Evolutionary conservation across 2,797 vertebrate species (phyloP).

Genomic region (Gymnocypris eckloni): DNA sequence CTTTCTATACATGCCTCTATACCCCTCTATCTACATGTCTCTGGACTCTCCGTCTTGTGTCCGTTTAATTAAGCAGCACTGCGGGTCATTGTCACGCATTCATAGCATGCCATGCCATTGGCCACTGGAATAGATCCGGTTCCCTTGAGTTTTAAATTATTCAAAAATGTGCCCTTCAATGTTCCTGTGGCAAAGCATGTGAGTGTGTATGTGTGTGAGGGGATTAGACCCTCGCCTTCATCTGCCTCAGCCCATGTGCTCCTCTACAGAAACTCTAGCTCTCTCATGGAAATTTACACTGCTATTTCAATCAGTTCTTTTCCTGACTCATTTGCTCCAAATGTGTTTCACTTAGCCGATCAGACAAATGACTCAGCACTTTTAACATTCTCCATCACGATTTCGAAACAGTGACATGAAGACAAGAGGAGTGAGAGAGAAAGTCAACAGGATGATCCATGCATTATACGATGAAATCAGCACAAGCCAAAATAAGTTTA

Average conservation of each 20-base stretch:
- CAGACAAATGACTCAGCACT: constrained; percentile 48
- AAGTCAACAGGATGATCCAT: constrained; percentile 8
- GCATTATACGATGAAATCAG: not conserved
- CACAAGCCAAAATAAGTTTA: not conserved
- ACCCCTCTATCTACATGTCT: no score
- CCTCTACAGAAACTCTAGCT: constrained; percentile 10
- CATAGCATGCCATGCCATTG: no score
- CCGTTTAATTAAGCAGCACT: no score
- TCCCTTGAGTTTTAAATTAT: no score
- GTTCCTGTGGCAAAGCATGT: constrained; percentile 69
- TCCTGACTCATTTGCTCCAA: constrained; percentile 49
- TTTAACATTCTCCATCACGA: constrained; percentile 45
- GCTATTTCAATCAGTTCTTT: constrained; percentile 43
- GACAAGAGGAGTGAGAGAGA: constrained; percentile 8
- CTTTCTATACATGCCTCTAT: constrained; percentile 34
- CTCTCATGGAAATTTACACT: constrained; percentile 39
- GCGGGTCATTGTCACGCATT: no score
- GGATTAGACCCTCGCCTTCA: constrained; percentile 58
- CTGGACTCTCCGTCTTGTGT: no score
- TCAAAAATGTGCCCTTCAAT: constrained; percentile 16
- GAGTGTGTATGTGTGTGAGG: constrained; percentile 39
- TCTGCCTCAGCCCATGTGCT: constrained; percentile 45
- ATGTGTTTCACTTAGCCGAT: constrained; percentile 47
- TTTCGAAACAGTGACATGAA: not conserved
- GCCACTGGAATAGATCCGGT: no score